A percentile compares a stretch with the other conserved stretches of the same genome.
These are phyloP conservation scores for Tenualosa ilisha DNA, from an alignment of 2,797 vertebrate species.

Conservation along the genomic window DNA sequence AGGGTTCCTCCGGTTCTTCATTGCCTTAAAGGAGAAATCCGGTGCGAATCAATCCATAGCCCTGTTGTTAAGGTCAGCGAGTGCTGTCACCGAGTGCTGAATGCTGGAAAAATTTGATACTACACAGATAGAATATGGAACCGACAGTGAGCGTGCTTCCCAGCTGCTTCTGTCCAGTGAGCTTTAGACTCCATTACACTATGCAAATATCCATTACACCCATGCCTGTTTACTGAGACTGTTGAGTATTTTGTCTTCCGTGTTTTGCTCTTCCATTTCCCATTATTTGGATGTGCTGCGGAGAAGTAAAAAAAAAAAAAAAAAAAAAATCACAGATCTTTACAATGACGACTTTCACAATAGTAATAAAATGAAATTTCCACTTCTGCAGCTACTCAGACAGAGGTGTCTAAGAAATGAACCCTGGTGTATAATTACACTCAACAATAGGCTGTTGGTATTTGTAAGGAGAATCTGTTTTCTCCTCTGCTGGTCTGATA, in stretches of 20 bases:
- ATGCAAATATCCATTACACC: too few species aligned
- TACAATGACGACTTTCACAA: slow-evolving; percentile 8
- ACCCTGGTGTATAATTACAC: neutral
- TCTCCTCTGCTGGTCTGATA: neutral
- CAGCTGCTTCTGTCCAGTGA: neutral
- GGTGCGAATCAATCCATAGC: too few species aligned
- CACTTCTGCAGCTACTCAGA: slow-evolving; percentile 9
- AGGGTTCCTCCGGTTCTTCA: neutral
- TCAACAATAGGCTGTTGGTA: neutral
- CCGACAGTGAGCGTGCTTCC: too few species aligned
- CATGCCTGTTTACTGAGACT: neutral
- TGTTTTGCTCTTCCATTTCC: neutral
- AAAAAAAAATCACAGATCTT: neutral
- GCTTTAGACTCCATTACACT: neutral
- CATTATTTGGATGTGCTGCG: neutral
- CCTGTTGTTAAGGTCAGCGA: too few species aligned
- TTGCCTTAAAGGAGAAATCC: neutral
- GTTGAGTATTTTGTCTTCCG: neutral
- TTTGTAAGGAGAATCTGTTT: neutral
- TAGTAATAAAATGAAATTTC: slow-evolving; percentile 25
- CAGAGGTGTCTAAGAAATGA: neutral
- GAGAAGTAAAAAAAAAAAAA: neutral
- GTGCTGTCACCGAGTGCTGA: too few species aligned
- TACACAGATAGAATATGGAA: too few species aligned
- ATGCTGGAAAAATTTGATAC: too few species aligned